A percentile compares a stretch with the other conserved stretches of the same genome.
phyloP scores from a whole-genome alignment of 30 jellyfish, hydroid and myxozoan genomes.

The Sanderia malayensis region DNA sequence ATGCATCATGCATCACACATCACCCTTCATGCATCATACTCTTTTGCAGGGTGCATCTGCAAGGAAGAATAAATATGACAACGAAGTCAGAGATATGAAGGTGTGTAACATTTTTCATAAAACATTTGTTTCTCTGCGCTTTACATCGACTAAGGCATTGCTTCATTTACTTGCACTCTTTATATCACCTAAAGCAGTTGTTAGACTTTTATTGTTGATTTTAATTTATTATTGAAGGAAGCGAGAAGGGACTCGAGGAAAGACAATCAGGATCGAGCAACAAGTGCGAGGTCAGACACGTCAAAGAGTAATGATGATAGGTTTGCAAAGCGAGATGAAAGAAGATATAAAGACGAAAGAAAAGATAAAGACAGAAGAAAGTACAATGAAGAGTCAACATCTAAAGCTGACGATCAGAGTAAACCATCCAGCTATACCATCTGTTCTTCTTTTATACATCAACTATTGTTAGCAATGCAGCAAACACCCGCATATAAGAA shows the following conservation, averaged over 20 bases:
- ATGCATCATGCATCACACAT: no score
- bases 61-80: conserved; percentile 19
- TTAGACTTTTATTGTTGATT: no score
- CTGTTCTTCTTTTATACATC: no score
- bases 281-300: conserved; percentile 53
- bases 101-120: no score
- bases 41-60: conserved; percentile 19
- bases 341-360: conserved; percentile 38
- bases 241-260: neutral
- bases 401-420: conserved; percentile 23
- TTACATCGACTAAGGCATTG: no score
- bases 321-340: conserved; percentile 41
- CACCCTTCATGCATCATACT: neutral
- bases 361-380: conserved; percentile 41
- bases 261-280: conserved; percentile 22
- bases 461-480: no score
- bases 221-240: neutral
- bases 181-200: no score
- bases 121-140: no score
- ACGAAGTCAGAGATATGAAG: conserved; percentile 11
- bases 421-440: no score
- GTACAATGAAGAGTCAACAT: conserved; percentile 19
- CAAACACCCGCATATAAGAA: no score
- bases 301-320: conserved; percentile 37
- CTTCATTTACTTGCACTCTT: no score